These are phyloP conservation scores for Bombyx mori DNA, from an alignment of 1,140 invertebrate genomes.

Conservation along the genomic window ASM3026992v2 NC_085129.1:12438501-12439000, in stretches of 20 bases:
- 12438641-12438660: no score
- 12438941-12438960: conserved; percentile 19
- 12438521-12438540: no score
- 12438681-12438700: no score
- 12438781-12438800: conserved; percentile 21
- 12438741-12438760: conserved; percentile 8
- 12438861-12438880: conserved; percentile 32
- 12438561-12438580: no score
- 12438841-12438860: conserved; percentile 19
- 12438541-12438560: no score
- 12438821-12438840: conserved; percentile 17
- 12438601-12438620: no score
- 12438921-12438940: conserved; percentile 38
- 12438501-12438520: no score
- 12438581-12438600: no score
- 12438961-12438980: conserved; percentile 23
- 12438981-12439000: conserved; percentile 74
- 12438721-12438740: conserved; percentile 1
- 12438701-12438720: no score
- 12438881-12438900: conserved; percentile 24
- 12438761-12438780: conserved; percentile 22
- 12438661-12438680: no score
- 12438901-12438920: conserved; percentile 35
- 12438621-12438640: no score
- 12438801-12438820: conserved; percentile 20